Evolutionary conservation across 1,140 invertebrate genomes (phyloP), one percentile per base, ranked within the genome.

Genomic region (Brachionus koreanus): DNA sequence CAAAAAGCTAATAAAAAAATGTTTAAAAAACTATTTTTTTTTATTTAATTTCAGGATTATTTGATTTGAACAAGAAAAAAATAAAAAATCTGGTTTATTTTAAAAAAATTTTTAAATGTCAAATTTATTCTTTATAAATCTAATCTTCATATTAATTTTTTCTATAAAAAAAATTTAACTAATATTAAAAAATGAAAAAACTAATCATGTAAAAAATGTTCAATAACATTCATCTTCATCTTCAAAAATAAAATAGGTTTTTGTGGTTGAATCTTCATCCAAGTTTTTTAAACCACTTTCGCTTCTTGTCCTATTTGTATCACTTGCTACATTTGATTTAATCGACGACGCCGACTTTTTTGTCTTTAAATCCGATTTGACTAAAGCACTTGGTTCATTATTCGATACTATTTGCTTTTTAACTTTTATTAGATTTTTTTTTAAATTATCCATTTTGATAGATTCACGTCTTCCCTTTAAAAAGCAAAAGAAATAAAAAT

Each of bases 161-260:
- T 29, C 29, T 29, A 29, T 29, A 29, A 29, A 29, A 29, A 29
- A 29, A 29, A 2, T 29, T 29, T 29, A 29, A 29, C 29, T 25
- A 57, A 23, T 1, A 57, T 19, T 25, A 16, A 16, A 57, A 49
- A 49, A 49, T 3, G 13, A n/a, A n/a, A 5, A 49, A 49, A n/a
- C 16, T 49, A 49, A 49, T 16, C 13, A 49, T 13, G 13, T 13
- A 49, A 49, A 13, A 49, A 49, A 49, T 6, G 13, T 29, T 29
- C 29, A 49, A 49, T 49, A 49, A 35, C 65, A 74, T 46, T 74
- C 69, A 33, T 74, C 69, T 46, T 74, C 65, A 69, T 69, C 69
- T 46, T 74, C 69, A 46, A 74, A 74, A 10, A 74, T 74, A 46
- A 74, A 46, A 25, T 46, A 74, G 23, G 69, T 74, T 25, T 43